Evolutionary conservation across 2,113 vertebrate genomes (phyloP).

Genomic region (Hirundichthys speculiger): DNA sequence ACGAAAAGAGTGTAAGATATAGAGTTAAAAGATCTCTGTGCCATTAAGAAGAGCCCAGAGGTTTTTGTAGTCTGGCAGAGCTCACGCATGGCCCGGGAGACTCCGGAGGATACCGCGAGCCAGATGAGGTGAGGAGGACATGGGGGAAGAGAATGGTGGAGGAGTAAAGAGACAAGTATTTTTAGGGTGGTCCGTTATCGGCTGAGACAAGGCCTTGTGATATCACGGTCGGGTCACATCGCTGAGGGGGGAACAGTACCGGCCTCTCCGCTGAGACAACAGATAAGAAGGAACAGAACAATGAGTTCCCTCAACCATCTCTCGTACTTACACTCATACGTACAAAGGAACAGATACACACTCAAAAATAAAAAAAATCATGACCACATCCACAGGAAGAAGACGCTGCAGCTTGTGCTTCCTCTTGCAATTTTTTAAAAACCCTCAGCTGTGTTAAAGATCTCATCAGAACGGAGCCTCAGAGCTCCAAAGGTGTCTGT

Average conservation of each 20-base stretch:
- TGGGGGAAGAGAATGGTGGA: constrained; percentile 30
- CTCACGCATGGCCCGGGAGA: constrained; percentile 42
- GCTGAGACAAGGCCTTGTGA: constrained; percentile 43
- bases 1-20: constrained; percentile 32
- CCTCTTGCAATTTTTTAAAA: constrained; percentile 25
- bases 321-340: background rate
- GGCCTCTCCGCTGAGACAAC: constrained; percentile 39
- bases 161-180: constrained; percentile 63
- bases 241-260: constrained; percentile 61
- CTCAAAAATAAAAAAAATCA: background rate
- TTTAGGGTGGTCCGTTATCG: constrained; percentile 76
- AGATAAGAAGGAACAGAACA: constrained; percentile 71
- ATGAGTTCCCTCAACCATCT: constrained; percentile 36
- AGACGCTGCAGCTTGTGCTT: constrained; percentile 14
- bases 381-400: constrained; percentile 59
- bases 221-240: constrained; percentile 68
- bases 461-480: constrained; percentile 14
- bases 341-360: constrained; percentile 20
- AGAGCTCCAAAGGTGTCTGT: constrained; percentile 22
- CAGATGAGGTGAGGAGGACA: constrained; percentile 66
- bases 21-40: constrained; percentile 49
- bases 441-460: constrained; percentile 22
- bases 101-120: constrained; percentile 59
- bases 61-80: constrained; percentile 60
- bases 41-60: constrained; percentile 49